Evolutionary conservation across 1,140 invertebrate genomes (phyloP).

Genomic region (Monochamus saltuarius): DNA sequence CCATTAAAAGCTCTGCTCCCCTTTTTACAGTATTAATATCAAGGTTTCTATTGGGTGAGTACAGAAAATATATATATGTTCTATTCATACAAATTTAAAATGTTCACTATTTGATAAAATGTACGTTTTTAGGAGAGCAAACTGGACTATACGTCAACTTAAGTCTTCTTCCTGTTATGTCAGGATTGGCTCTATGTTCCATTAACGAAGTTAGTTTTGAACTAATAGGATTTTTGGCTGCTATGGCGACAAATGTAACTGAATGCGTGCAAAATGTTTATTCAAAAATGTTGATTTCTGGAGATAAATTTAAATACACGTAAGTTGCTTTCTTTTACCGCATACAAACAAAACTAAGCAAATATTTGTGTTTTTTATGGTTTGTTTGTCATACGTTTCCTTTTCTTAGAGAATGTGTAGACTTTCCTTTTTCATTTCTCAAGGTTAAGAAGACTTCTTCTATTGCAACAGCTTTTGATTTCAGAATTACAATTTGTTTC

Average conservation of each 20-base stretch:
- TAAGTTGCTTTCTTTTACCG: slow-evolving; percentile 54
- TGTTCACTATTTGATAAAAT: slow-evolving; percentile 21
- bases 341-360: too few relatives aligned
- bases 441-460: too few relatives aligned
- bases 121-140: slow-evolving; percentile 61
- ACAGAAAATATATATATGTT: slow-evolving; percentile 14
- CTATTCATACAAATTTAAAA: not conserved
- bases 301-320: slow-evolving; percentile 78
- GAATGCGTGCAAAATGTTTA: slow-evolving; percentile 87
- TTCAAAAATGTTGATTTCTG: slow-evolving; percentile 80
- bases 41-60: slow-evolving; percentile 66
- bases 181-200: slow-evolving; percentile 79
- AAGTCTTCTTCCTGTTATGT: slow-evolving; percentile 83
- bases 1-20: slow-evolving; percentile 83
- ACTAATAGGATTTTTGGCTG: slow-evolving; percentile 73
- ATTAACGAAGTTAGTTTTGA: slow-evolving; percentile 82
- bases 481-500: too few relatives aligned
- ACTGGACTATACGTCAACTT: slow-evolving; percentile 76
- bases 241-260: slow-evolving; percentile 78
- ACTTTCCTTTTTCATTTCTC: too few relatives aligned
- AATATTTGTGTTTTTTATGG: not conserved
- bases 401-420: too few relatives aligned
- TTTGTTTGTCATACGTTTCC: not conserved
- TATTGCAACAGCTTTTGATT: too few relatives aligned
- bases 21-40: slow-evolving; percentile 82